A percentile compares a stretch with the other conserved stretches of the same genome.
Evolutionary conservation across 2,797 vertebrate genomes (phyloP).

Genomic region (Crenichthys baileyi): DNA sequence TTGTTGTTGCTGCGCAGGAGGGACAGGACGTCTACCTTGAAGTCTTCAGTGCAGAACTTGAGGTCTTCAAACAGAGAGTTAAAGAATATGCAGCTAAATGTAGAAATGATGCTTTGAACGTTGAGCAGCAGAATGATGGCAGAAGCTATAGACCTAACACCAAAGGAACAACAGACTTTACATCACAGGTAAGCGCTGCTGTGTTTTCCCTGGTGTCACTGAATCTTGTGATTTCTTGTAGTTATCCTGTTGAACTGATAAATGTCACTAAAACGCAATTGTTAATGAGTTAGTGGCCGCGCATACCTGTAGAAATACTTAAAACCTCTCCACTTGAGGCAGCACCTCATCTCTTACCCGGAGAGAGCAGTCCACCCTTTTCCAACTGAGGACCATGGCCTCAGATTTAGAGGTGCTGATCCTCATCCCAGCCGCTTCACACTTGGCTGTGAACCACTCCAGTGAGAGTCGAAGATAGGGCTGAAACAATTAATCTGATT

Average conservation of each 20-base stretch:
- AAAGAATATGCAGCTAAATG: conserved; percentile 72
- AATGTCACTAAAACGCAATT: conserved; percentile 32
- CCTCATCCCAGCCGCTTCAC: too few relatives aligned
- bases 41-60: conserved; percentile 93
- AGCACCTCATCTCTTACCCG: too few relatives aligned
- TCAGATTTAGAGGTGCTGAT: too few relatives aligned
- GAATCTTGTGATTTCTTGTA: conserved; percentile 7
- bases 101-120: conserved; percentile 69
- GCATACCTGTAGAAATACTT: too few relatives aligned
- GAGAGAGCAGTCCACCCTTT: too few relatives aligned
- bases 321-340: too few relatives aligned
- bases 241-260: conserved; percentile 10
- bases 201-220: neutral
- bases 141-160: conserved; percentile 70
- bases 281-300: too few relatives aligned
- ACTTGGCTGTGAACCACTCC: too few relatives aligned
- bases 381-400: too few relatives aligned
- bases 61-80: conserved; percentile 92
- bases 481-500: too few relatives aligned
- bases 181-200: conserved; percentile 82
- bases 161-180: conserved; percentile 82
- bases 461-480: too few relatives aligned
- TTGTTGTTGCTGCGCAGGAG: conserved; percentile 73
- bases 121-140: conserved; percentile 47
- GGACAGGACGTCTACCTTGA: conserved; percentile 94